phyloP scores from a whole-genome alignment of 2,113 vertebrate genomes.

The Microcebus jonahi region DNA sequence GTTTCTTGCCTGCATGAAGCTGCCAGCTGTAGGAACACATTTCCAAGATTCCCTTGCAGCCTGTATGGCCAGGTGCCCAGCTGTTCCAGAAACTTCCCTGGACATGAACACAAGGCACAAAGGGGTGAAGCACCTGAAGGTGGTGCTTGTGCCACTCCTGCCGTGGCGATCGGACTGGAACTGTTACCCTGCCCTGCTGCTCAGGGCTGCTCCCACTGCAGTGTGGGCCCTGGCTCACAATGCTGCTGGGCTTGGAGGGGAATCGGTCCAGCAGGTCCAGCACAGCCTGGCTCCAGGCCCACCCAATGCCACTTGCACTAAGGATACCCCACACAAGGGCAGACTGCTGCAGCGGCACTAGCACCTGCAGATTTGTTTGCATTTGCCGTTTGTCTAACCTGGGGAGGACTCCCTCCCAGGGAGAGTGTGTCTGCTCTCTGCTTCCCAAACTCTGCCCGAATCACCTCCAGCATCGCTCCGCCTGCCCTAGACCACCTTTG shows the following conservation, averaged over 20 bases:
- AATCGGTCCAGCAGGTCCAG: not conserved
- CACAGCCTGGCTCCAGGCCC: not conserved
- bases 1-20: not conserved
- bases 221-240: no score
- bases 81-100: not conserved
- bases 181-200: rapidly evolving
- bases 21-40: not conserved
- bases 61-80: no score
- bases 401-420: not conserved
- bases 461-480: not conserved
- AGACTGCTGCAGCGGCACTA: rapidly evolving
- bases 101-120: not conserved
- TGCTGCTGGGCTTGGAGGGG: not conserved
- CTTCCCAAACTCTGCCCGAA: not conserved
- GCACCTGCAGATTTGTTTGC: rapidly evolving
- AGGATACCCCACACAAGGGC: rapidly evolving
- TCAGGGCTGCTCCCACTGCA: no score
- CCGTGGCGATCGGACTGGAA: not conserved
- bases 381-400: not conserved
- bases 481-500: not conserved
- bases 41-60: not conserved
- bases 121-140: rapidly evolving
- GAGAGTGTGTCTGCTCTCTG: no score
- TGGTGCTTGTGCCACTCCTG: not conserved
- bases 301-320: no score